phyloP scores from a whole-genome alignment of 2,797 vertebrate species.

The Sebastes hubbsi region DNA sequence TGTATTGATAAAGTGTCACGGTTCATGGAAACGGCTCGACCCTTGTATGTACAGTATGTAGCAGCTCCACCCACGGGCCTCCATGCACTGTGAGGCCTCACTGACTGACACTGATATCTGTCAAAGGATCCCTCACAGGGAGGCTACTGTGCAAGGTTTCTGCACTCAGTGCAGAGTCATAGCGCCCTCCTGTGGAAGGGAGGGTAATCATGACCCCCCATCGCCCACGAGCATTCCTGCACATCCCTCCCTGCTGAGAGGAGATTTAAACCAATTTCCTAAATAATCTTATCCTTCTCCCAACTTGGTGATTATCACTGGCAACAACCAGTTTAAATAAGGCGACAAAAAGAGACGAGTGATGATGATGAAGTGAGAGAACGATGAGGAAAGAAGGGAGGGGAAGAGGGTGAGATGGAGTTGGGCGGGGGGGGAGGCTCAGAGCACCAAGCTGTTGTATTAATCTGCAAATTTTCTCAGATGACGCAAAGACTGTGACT shows the following conservation, averaged over 20 bases:
- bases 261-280: background rate
- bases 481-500: constrained; percentile 81
- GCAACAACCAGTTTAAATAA: background rate
- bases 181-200: constrained; percentile 77
- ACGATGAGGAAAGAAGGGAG: background rate
- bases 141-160: constrained; percentile 19
- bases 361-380: constrained; percentile 12
- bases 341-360: background rate
- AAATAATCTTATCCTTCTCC: background rate
- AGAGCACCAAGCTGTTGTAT: constrained; percentile 76
- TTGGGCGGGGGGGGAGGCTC: constrained; percentile 22
- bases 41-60: constrained; percentile 35
- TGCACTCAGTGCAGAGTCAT: constrained; percentile 51
- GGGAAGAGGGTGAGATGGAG: background rate
- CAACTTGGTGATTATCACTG: background rate
- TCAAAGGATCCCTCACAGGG: constrained; percentile 35
- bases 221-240: background rate
- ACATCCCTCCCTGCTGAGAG: background rate
- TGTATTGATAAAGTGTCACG: constrained; percentile 1
- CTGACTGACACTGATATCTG: constrained; percentile 62
- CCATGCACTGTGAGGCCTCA: constrained; percentile 28
- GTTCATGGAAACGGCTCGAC: constrained; percentile 23
- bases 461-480: constrained; percentile 84
- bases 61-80: constrained; percentile 49
- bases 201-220: constrained; percentile 21